Conservation (phyloP, 2,797 vertebrate species). For the Melanotaenia boesemani region DNA sequence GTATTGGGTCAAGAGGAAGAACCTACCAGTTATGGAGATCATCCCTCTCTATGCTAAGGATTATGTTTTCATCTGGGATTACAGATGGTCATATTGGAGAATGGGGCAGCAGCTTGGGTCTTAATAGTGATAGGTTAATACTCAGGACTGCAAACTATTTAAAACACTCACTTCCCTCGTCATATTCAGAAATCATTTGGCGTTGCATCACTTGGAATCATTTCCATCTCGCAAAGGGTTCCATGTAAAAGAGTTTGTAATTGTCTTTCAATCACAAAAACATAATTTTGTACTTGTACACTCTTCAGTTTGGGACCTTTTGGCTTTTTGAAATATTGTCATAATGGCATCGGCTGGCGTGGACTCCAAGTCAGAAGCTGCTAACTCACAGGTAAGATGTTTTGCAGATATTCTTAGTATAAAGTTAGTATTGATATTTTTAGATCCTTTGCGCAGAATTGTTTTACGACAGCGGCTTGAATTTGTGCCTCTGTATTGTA, state of each 20-base stretch:
- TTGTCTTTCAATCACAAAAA: not conserved
- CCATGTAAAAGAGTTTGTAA: slow-evolving; percentile 6
- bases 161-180: slow-evolving; percentile 70
- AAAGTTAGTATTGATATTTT: not conserved
- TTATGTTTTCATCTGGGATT: slow-evolving; percentile 86
- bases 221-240: slow-evolving; percentile 14
- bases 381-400: slow-evolving; percentile 54
- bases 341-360: slow-evolving; percentile 43
- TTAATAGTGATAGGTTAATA: slow-evolving; percentile 78
- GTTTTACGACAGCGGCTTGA: not conserved
- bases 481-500: not conserved
- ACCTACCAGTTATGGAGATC: slow-evolving; percentile 67
- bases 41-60: slow-evolving; percentile 73
- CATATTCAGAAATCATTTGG: slow-evolving; percentile 44
- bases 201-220: slow-evolving; percentile 39
- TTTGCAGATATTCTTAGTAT: not conserved
- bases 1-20: slow-evolving; percentile 39
- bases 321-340: not conserved
- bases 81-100: slow-evolving; percentile 75
- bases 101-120: slow-evolving; percentile 43
- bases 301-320: not conserved
- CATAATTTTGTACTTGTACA: not conserved
- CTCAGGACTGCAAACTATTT: slow-evolving; percentile 69
- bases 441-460: not conserved
- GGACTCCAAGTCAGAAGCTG: slow-evolving; percentile 44